Conservation (phyloP, 2,113 vertebrate genomes). For the Crocuta crocuta region DNA sequence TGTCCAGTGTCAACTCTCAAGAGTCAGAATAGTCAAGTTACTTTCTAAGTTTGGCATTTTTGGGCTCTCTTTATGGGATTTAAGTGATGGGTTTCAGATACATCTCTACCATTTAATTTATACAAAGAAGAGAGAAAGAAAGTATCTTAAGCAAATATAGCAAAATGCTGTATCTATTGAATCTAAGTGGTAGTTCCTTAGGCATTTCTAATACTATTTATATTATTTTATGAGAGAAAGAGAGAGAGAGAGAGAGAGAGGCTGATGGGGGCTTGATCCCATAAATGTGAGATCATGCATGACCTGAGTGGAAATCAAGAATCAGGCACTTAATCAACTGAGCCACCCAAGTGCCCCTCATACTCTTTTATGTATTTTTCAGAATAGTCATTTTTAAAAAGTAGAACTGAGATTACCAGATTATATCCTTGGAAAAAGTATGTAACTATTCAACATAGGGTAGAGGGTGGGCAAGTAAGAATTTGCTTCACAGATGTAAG, state of each 20-base stretch:
- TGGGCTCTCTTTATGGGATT: neutral
- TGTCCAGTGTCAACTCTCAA: neutral
- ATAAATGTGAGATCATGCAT: too few species aligned
- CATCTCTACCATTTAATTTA: neutral
- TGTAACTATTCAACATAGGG: neutral
- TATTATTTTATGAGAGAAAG: too few species aligned
- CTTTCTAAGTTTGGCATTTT: neutral
- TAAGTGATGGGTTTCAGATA: neutral
- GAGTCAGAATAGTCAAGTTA: neutral
- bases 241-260: too few species aligned
- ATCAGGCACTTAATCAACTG: too few species aligned
- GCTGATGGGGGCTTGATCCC: too few species aligned
- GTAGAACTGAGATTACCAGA: neutral
- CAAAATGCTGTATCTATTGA: neutral
- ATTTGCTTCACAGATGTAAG: neutral
- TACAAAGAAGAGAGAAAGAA: neutral
- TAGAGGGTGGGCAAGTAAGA: neutral
- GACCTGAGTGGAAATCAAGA: too few species aligned
- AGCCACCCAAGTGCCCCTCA: neutral
- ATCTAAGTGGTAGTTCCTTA: neutral
- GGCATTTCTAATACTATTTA: neutral
- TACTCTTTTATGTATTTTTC: neutral
- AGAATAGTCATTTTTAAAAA: constrained; percentile 3
- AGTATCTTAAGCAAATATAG: neutral
- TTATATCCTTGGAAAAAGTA: neutral